Evolutionary conservation across 2,113 vertebrate species (phyloP).

Genomic region (Carassius carassius): DNA sequence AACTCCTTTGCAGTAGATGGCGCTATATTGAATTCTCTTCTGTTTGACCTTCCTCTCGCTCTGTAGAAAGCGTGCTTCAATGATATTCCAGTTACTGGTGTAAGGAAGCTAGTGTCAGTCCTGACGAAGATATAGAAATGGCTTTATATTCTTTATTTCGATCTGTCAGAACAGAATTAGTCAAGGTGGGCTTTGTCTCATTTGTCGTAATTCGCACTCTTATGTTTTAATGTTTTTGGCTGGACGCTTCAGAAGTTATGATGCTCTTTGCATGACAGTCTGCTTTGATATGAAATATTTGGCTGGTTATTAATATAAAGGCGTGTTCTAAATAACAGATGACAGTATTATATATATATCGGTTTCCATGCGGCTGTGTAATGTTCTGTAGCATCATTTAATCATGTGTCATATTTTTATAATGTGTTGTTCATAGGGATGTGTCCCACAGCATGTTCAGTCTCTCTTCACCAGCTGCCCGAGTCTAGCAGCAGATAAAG

Average conservation of each 20-base stretch:
- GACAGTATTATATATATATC: not conserved
- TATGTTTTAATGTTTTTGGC: not conserved
- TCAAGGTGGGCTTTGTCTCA: constrained; percentile 48
- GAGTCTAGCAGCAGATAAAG: constrained; percentile 77
- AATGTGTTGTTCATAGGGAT: constrained; percentile 54
- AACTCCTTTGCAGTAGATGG: constrained; percentile 48
- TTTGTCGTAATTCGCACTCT: not conserved
- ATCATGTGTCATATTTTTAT: not conserved
- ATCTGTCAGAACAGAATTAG: constrained; percentile 38
- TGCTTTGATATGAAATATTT: not conserved
- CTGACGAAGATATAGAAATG: constrained; percentile 38
- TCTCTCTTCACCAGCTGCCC: constrained; percentile 64
- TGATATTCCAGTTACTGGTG: constrained; percentile 54
- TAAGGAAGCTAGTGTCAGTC: not conserved
- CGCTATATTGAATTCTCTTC: not conserved
- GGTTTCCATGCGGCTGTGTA: not conserved
- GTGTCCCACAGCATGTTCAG: too few relatives aligned
- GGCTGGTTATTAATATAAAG: not conserved
- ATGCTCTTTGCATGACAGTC: not conserved
- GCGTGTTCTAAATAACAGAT: not conserved
- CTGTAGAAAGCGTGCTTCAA: constrained; percentile 54
- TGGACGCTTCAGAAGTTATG: not conserved
- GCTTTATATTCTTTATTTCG: constrained; percentile 48
- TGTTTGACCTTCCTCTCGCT: constrained; percentile 26
- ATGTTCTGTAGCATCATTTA: not conserved